These are phyloP conservation scores for Drosophila repletoides DNA, from an alignment of 1,140 invertebrate genomes.

Conservation along the genomic window DNA sequence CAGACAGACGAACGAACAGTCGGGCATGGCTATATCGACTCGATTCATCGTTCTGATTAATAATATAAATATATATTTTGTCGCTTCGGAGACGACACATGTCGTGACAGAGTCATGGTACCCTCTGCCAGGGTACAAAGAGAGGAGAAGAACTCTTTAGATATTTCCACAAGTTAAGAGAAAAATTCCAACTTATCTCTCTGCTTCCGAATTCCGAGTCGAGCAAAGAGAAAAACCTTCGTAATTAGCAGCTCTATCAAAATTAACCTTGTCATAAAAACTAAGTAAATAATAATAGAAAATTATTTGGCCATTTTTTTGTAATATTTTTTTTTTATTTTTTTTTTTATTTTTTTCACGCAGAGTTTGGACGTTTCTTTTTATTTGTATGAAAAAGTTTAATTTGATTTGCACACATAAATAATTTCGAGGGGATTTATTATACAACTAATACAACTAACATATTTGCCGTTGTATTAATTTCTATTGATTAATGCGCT, in stretches of 20 bases:
- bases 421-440: slow-evolving; percentile 43
- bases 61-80: too few species aligned
- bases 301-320: slow-evolving; percentile 42
- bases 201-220: too few species aligned
- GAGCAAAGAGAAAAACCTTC: not conserved
- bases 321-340: slow-evolving; percentile 33
- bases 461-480: slow-evolving; percentile 75
- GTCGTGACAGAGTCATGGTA: too few species aligned
- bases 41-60: too few species aligned
- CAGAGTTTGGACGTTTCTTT: slow-evolving; percentile 9
- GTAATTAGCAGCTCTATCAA: slow-evolving; percentile 4
- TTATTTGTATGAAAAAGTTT: slow-evolving; percentile 37
- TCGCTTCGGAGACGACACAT: too few species aligned
- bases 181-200: too few species aligned
- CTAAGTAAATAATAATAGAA: not conserved
- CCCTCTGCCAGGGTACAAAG: too few species aligned
- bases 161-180: too few species aligned
- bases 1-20: too few species aligned
- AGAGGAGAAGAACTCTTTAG: too few species aligned
- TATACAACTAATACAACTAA: too few species aligned
- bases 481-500: slow-evolving; percentile 79
- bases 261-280: slow-evolving; percentile 40
- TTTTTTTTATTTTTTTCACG: slow-evolving; percentile 24
- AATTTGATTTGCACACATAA: slow-evolving; percentile 68
- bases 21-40: too few species aligned